Base-by-base conservation (phyloP, 2,797 vertebrate genomes). In the Australoheros facetus region DNA sequence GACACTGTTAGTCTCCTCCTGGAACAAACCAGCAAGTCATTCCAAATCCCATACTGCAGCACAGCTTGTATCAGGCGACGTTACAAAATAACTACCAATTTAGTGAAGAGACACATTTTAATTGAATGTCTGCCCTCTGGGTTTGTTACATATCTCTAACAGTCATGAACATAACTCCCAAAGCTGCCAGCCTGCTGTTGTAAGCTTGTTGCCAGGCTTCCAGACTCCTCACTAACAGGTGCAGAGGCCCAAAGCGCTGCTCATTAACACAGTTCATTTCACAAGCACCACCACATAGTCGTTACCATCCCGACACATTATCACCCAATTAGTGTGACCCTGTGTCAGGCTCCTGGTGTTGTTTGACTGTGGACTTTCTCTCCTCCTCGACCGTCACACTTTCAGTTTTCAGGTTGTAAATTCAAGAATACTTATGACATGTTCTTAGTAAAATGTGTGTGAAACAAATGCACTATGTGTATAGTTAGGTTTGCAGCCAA, bases 291-390 rank as follows among this genome's bases (percentile, higher is more conserved):
- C 79, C 81, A 13, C 84, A 57, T 45, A 81, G 81, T 81, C 69
- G 28, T 80, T 81, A 78, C 81, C 85, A 62, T 89, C 89, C 87
- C 26, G 85, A 93, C 88, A 77, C 90, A 95, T 96, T 96, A 95
- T 89, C 95, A 96, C 95, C 91, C 90, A 93, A 93, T 96, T 95
- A 96, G 86, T 80, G 32, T 77, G 80, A 89, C 87, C 83, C 71
- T 2, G 57, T 78, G 88, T 88, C 80, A 76, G 81, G 55, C 69
- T 78, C 71, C 84, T 60, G 81, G 82, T 75, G 54, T 73, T 7
- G 51, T 80, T 78, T 62, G 56, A 32, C 82, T 84, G 55, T 72
- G 77, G 37, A 55, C 73, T 71, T 57, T 78, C 80, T 39, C 51
- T 56, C 56, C 51, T 56, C 56, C 16, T 26, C 8, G 4, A 48